Evolutionary conservation across 2,113 vertebrate genomes (phyloP).

Genomic region (Rhombomys opimus): DNA sequence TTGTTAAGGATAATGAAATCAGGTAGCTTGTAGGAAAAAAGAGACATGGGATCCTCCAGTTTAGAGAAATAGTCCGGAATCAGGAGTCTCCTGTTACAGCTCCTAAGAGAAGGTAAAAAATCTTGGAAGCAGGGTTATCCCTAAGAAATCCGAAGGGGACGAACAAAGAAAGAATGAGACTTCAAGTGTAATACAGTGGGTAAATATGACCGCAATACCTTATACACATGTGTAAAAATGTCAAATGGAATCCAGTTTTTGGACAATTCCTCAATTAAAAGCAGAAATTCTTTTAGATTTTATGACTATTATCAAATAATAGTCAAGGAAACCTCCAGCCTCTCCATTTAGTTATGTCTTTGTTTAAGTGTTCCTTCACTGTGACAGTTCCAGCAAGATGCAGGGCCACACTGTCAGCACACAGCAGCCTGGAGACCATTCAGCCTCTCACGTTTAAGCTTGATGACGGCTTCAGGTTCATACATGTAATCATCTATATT

Average conservation of each 20-base stretch:
- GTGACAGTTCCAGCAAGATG: neutral
- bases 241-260: neutral
- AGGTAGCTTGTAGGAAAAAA: neutral
- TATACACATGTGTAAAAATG: neutral
- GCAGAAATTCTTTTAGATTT: neutral
- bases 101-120: neutral
- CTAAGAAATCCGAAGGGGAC: neutral
- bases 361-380: neutral
- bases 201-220: neutral
- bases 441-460: neutral
- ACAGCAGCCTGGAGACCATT: neutral
- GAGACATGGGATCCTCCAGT: neutral
- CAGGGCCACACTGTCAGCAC: neutral
- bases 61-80: neutral
- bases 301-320: neutral
- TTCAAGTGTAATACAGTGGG: neutral
- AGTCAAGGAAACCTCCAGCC: neutral
- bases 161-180: neutral
- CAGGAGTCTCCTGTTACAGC: neutral
- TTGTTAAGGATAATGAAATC: neutral
- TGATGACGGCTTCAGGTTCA: neutral
- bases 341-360: neutral
- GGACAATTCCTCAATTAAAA: neutral
- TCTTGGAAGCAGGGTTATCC: rapidly evolving
- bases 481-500: neutral